Conservation (phyloP, 1,140 invertebrate species). For the Cydia splendana region DNA sequence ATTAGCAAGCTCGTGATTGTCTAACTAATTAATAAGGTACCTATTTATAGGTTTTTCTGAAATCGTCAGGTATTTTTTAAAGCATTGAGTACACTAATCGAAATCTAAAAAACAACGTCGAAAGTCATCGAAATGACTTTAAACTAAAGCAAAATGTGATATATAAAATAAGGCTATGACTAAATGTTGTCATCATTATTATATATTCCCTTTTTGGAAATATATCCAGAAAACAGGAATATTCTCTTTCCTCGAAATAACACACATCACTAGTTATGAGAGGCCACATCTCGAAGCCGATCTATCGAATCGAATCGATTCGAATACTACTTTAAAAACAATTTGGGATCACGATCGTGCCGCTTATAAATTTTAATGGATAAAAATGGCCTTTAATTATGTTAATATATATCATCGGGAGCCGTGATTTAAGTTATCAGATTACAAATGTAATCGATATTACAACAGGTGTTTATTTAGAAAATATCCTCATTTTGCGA, state of each 20-base stretch:
- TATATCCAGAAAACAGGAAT: neutral
- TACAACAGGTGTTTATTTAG: neutral
- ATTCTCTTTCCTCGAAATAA: neutral
- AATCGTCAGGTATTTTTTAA: no score
- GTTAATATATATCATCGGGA: constrained; percentile 20
- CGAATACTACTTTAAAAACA: neutral
- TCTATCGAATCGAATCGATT: neutral
- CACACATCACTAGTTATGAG: constrained; percentile 3
- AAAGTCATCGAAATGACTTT: no score
- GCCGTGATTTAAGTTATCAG: constrained; percentile 5
- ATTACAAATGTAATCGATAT: constrained; percentile 9
- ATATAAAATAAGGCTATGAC: no score
- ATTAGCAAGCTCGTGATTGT: no score
- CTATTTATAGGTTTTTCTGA: no score
- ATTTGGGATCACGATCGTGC: constrained; percentile 5
- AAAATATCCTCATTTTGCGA: neutral
- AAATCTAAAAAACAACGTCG: no score
- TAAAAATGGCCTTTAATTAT: constrained; percentile 16
- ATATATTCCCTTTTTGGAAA: no score
- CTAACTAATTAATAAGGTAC: no score
- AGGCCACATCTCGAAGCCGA: neutral
- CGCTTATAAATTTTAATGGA: constrained; percentile 12
- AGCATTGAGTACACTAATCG: no score
- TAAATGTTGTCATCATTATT: no score
- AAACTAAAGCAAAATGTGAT: no score